Evolutionary conservation across 2,888 invertebrate genomes (phyloP).

Genomic region (Mythimna lalbum): DNA sequence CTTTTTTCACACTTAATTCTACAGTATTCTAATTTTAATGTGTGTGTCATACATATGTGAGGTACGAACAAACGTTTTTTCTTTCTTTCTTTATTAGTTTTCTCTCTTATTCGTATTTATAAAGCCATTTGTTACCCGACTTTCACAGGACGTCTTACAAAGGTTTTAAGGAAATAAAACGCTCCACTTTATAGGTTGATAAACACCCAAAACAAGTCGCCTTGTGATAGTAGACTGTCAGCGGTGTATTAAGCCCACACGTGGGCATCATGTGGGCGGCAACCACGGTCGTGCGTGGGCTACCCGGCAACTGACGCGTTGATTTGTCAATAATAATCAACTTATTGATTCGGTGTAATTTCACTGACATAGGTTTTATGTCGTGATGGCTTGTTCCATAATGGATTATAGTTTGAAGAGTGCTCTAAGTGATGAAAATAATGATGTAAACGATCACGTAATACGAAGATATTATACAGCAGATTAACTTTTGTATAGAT

Average conservation of each 20-base stretch:
- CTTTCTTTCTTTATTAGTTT: no score
- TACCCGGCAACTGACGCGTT: constrained; percentile 62
- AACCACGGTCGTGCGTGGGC: constrained; percentile 71
- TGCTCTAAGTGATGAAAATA: constrained; percentile 37
- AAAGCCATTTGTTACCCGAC: background rate
- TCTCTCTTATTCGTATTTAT: background rate
- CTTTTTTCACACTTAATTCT: no score
- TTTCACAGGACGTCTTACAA: background rate
- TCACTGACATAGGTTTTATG: constrained; percentile 20
- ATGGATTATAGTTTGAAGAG: constrained; percentile 13
- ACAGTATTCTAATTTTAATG: no score
- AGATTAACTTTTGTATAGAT: background rate
- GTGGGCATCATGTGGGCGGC: constrained; percentile 77
- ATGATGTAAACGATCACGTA: background rate
- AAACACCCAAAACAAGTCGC: constrained; percentile 49
- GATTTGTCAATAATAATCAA: constrained; percentile 65
- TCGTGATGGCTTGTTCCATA: constrained; percentile 33
- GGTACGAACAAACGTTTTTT: no score
- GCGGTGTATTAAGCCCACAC: constrained; percentile 62
- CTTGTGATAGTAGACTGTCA: constrained; percentile 52
- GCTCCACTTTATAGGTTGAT: constrained; percentile 46
- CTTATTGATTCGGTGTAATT: constrained; percentile 53
- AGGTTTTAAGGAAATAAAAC: constrained; percentile 36
- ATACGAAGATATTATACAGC: no score
- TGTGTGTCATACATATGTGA: no score